Base-by-base conservation (phyloP, 2,888 invertebrate genomes). In the Clostera curtula region DNA sequence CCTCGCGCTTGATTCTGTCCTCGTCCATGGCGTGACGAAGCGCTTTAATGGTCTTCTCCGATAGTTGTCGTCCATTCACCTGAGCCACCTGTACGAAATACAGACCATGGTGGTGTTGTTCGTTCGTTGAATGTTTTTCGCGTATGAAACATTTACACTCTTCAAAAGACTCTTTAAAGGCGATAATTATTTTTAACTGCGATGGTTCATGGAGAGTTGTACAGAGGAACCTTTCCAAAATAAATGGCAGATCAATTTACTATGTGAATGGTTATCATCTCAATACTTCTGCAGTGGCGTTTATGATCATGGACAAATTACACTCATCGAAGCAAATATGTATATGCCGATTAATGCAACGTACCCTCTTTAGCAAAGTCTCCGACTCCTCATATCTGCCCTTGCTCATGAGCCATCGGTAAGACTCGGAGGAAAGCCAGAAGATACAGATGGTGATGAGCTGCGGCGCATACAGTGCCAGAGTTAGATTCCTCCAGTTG, bases 371-470 rank as follows among this genome's bases (percentile, higher is more conserved):
- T 5, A 91, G 66, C 2, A 90, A 85, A 7, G 57, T 60, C 41
- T 88, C 87, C 0, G 91, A 90, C 37, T 89, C 86, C 7, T 87
- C 85, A 31, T 85, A 86, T 27, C 87, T 84, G 1, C 88, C 88
- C 52, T 90, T 89, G 29, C 89, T 88, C 41, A 93, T 69, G 25
- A 92, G 85, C 93, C 93, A 94, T 27, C 93, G 84, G 1, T 91
- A 82, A 2, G 91, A 91, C 64, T 92, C 92, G 0, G 89, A 87
- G 29, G 90, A 69, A 5, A 89, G 49, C 88, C 90, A 90, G 39
- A 88, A 86, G 49, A 90, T 90, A 3, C 82, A 57, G 15, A 93
- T 55, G 16, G 90, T 85, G 0, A 91, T 49, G 6, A 91, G 60
- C 7, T 89, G 87, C 0, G 93, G 93, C 0, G 85, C 63, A 53